Evolutionary conservation across 2,888 invertebrate genomes (phyloP).

Genomic region (Tachina lurida): DNA sequence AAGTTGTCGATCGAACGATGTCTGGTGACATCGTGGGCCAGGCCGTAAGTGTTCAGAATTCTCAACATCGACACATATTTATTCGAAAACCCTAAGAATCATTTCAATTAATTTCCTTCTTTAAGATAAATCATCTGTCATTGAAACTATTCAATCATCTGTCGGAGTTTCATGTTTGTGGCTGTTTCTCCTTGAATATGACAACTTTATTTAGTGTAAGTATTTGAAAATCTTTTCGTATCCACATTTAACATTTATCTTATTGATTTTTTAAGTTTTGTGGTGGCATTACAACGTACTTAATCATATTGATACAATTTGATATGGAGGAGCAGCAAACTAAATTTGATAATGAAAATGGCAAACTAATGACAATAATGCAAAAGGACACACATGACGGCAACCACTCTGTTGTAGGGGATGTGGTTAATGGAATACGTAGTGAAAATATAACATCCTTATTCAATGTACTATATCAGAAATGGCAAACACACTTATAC

Average conservation of each 20-base stretch:
- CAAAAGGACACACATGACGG: neutral
- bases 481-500: neutral
- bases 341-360: slow-evolving; percentile 72
- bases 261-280: slow-evolving; percentile 74
- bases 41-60: too few species aligned
- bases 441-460: slow-evolving; percentile 27
- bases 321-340: slow-evolving; percentile 82
- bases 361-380: slow-evolving; percentile 16
- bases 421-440: slow-evolving; percentile 26
- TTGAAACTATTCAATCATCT: slow-evolving; percentile 82
- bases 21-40: too few species aligned
- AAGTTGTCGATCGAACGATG: too few species aligned
- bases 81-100: neutral
- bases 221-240: slow-evolving; percentile 12
- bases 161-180: slow-evolving; percentile 82
- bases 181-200: slow-evolving; percentile 82
- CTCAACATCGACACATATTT: too few species aligned
- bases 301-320: slow-evolving; percentile 83
- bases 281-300: slow-evolving; percentile 82
- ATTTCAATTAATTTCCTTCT: slow-evolving; percentile 9
- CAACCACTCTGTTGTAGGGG: neutral
- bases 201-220: slow-evolving; percentile 82
- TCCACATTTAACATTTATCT: neutral
- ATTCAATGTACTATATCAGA: slow-evolving; percentile 5
- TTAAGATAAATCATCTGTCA: slow-evolving; percentile 81